Evolutionary conservation across 2,797 vertebrate genomes (phyloP), one percentile per base, ranked within the genome.

Genomic region (Champsocephalus gunnari): DNA sequence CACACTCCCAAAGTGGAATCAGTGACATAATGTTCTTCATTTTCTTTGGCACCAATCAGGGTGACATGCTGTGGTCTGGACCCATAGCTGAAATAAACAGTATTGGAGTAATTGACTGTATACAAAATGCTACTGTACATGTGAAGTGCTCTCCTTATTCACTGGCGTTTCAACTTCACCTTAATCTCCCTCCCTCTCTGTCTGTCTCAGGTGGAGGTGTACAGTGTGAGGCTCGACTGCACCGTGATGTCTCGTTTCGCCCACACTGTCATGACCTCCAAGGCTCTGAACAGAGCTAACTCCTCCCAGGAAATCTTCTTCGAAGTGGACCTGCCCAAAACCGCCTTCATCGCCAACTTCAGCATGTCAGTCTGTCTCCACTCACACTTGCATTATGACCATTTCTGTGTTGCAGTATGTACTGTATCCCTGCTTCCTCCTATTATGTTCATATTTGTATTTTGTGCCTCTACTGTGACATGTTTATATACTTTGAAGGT

Each of bases 271-370:
- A 96, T 98, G 92, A 98, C 95, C 84, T 97, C 97, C 49, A 92
- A 77, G 81, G 95, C 94, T 57, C 73, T 94, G 67, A 99, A 98
- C 91, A 95, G 81, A 55, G 96, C 94, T 50, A 92, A 92, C 0
- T 9, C 65, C 34, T 92, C 96, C 24, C 93, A 94, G 86, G 97
- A 99, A 92, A 94, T 96, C 45, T 77, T 93, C 78, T 98, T 97
- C 2, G 94, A 97, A 44, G 90, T 99, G 90, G 97, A 99, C 0
- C 92, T 99, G 57, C 98, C 98, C 60, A 98, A 97, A 80, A 96
- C 96, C 0, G 96, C 96, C 77, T 99, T 98, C 92, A 99, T 99
- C 91, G 95, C 95, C 79, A 97, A 97, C 92, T 99, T 99, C 84
- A 97, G 91, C 96, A 96, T 99, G 98, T 99, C 68, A 76, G 96